Percentiles rank a stretch among this genome's conserved stretches.
Evolutionary conservation across 2,888 invertebrate species (phyloP).

Genomic region (Ligdia adustata): DNA sequence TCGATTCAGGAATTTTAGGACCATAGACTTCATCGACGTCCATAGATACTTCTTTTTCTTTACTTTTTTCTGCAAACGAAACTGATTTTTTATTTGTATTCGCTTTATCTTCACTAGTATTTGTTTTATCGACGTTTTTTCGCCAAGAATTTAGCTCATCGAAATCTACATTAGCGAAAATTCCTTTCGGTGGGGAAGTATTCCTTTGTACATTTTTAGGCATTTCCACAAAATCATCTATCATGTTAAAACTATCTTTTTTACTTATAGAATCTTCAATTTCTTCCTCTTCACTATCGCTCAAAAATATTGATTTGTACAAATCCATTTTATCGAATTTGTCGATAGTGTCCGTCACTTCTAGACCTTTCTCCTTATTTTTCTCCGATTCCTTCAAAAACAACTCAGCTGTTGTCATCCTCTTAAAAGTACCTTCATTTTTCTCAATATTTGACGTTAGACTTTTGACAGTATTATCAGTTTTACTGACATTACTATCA

Average conservation of each 20-base stretch:
- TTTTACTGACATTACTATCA: slow-evolving; percentile 3
- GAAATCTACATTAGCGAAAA: slow-evolving; percentile 87
- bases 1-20: slow-evolving; percentile 82
- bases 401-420: slow-evolving; percentile 76
- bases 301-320: slow-evolving; percentile 95
- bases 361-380: slow-evolving; percentile 50
- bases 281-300: slow-evolving; percentile 88
- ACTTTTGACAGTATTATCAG: slow-evolving; percentile 6
- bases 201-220: slow-evolving; percentile 85
- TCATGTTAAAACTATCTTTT: slow-evolving; percentile 33
- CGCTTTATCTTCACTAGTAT: slow-evolving; percentile 26
- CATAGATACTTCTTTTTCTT: slow-evolving; percentile 17
- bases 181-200: slow-evolving; percentile 88
- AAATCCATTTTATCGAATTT: slow-evolving; percentile 87
- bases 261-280: slow-evolving; percentile 23
- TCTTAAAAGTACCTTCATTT: slow-evolving; percentile 51
- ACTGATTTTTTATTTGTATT: slow-evolving; percentile 14
- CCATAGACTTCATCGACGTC: slow-evolving; percentile 73
- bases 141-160: slow-evolving; percentile 82
- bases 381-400: slow-evolving; percentile 75
- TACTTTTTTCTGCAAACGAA: background rate
- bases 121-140: slow-evolving; percentile 45
- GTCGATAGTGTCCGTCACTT: slow-evolving; percentile 69
- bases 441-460: slow-evolving; percentile 1
- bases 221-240: slow-evolving; percentile 54